Evolutionary conservation across 2,113 vertebrate species (phyloP).

Genomic region (Osmerus mordax): DNA sequence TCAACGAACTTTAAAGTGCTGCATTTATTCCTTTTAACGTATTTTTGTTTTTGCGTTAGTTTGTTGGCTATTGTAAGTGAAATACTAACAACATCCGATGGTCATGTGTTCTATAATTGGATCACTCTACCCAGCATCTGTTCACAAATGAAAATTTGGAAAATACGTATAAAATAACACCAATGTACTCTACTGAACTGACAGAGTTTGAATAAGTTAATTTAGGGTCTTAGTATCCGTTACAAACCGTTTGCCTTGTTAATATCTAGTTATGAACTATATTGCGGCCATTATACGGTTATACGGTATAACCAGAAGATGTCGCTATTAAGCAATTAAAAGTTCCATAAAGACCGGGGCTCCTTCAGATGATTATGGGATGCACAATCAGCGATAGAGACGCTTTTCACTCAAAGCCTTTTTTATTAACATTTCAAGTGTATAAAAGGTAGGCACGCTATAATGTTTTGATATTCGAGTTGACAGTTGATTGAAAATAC

Average conservation of each 20-base stretch:
- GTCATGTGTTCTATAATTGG: background rate
- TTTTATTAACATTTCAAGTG: slow-evolving; percentile 63
- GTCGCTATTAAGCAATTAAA: slow-evolving; percentile 45
- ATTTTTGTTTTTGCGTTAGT: background rate
- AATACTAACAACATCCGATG: too few relatives aligned
- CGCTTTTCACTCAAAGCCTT: slow-evolving; percentile 45
- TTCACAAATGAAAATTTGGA: too few relatives aligned
- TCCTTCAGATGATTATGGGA: too few relatives aligned
- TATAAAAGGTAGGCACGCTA: slow-evolving; percentile 58
- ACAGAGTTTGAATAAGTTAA: too few relatives aligned
- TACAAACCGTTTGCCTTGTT: background rate
- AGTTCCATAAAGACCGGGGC: background rate
- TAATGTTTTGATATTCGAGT: slow-evolving; percentile 30
- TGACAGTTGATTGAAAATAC: slow-evolving; percentile 30
- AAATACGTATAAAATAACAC: background rate
- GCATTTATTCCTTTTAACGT: background rate
- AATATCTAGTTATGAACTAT: background rate
- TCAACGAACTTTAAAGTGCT: background rate
- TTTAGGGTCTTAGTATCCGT: too few relatives aligned
- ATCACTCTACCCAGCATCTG: too few relatives aligned
- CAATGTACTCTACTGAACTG: background rate
- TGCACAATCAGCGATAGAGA: background rate
- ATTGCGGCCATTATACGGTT: background rate
- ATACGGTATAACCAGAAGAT: slow-evolving; percentile 31
- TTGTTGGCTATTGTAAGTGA: background rate